A percentile compares a stretch with the other conserved stretches of the same genome.
Conservation (phyloP, 2,113 vertebrate species). For the Cyprinodon brontotheroides region DNA sequence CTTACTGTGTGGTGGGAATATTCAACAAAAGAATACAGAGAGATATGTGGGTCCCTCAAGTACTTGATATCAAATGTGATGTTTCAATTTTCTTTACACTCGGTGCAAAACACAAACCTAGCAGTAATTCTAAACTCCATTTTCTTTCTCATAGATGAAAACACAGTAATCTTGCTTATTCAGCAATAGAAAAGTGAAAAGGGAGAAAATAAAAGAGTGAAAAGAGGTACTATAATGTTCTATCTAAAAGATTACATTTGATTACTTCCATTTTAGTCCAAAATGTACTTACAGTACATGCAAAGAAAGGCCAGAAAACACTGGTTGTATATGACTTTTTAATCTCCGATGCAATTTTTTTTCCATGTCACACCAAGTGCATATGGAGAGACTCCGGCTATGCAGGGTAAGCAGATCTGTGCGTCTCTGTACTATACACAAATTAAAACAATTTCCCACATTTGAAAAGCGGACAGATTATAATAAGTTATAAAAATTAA, state of each 20-base stretch:
- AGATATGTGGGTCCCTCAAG: background rate
- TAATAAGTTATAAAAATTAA: too few species aligned
- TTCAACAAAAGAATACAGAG: conserved; percentile 8
- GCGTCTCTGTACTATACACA: too few species aligned
- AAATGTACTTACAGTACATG: background rate
- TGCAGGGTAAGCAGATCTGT: too few species aligned
- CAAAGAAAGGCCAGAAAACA: too few species aligned
- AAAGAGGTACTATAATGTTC: background rate
- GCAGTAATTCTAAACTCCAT: background rate
- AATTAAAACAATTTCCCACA: too few species aligned
- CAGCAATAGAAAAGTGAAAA: background rate
- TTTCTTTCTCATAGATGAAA: background rate
- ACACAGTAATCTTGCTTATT: background rate
- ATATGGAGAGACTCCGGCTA: too few species aligned
- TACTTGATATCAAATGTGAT: background rate
- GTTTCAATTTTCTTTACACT: background rate
- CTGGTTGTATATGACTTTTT: too few species aligned
- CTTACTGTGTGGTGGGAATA: conserved; percentile 8
- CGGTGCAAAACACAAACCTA: background rate
- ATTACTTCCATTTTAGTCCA: background rate
- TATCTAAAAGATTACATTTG: background rate
- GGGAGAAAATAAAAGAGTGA: background rate
- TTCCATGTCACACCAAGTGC: too few species aligned
- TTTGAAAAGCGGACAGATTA: too few species aligned
- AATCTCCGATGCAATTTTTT: too few species aligned